Base-by-base conservation (phyloP, 2,888 invertebrate species). In the Digitonthophagus gazella region DNA sequence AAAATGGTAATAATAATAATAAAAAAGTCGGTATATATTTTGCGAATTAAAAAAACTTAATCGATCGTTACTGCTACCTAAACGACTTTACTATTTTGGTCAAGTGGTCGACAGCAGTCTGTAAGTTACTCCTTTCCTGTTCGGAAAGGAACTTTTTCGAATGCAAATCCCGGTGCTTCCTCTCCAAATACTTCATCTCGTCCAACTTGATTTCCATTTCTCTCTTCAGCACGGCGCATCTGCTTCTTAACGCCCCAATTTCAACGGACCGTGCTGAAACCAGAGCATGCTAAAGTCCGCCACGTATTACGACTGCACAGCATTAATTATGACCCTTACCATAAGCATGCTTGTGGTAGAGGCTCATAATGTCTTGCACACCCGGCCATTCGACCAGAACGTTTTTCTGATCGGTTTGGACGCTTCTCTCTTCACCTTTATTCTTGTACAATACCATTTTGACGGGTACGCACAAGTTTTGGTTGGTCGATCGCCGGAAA, bases 301-400 rank as follows among this genome's bases (percentile, higher is more conserved):
- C 22, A 22, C 1, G 64, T 20, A 11, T 16, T 11, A 15, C 18
- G 20, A 67, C 8, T 67, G 19, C 20, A 28, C 20, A 11, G n/a
- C 22, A 19, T 15, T 22, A 64, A 11, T 68, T 57, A 56, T 66
- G 14, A 68, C 44, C 61, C 71, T 76, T 81, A 89, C 89, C 87
- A 83, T 82, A 80, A 71, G 85, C 85, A 78, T 84, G 87, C 72
- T 83, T 83, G 74, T 82, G 85, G 76, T 86, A 89, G 56, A 83
- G 84, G 73, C 82, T 84, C 68, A 85, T 80, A n/a, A 88, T 75
- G 5, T 82, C 82, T 58, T 86, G 83, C 3, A 86, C 75, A 0
- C 86, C 86, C 0, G 85, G 84, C 88, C 88, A 88, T 28, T 77
- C 75, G 44, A 63, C 69, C 66, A 67, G 65, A 20, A 57, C 15